phyloP scores from a whole-genome alignment of 1,140 invertebrate species.

The Calephelis virginiensis region DNA sequence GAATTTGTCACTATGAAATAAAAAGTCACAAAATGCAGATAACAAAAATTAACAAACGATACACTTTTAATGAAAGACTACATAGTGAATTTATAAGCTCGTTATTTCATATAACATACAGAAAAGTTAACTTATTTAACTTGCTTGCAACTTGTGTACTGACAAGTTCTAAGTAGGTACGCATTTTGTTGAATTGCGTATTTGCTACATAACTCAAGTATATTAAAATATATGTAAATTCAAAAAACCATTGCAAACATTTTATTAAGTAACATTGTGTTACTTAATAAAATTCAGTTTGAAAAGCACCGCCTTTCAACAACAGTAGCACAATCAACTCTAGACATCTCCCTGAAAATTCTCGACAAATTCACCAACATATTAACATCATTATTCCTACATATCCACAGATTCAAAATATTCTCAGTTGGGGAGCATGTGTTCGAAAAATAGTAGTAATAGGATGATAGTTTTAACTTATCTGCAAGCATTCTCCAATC shows the following conservation, averaged over 20 bases:
- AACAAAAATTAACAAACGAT: too few species aligned
- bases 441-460: conserved; percentile 97
- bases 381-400: conserved; percentile 92
- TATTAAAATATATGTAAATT: background rate
- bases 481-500: conserved; percentile 97
- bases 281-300: conserved; percentile 35
- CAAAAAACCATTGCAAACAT: background rate
- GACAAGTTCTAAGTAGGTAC: too few species aligned
- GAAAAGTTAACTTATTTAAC: too few species aligned
- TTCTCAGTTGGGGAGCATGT: conserved; percentile 96
- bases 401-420: conserved; percentile 97
- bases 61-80: too few species aligned
- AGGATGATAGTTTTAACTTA: conserved; percentile 93
- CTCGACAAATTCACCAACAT: conserved; percentile 89
- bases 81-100: too few species aligned
- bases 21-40: too few species aligned
- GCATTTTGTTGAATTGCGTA: too few species aligned
- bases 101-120: too few species aligned
- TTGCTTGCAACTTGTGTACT: too few species aligned
- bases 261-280: too few species aligned
- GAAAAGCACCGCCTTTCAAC: conserved; percentile 83
- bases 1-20: too few species aligned
- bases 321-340: conserved; percentile 92
- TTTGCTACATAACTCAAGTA: too few species aligned
- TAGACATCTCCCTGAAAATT: conserved; percentile 94